Conservation (phyloP, 2,888 invertebrate genomes). For the Amblyteles armatorius region DNA sequence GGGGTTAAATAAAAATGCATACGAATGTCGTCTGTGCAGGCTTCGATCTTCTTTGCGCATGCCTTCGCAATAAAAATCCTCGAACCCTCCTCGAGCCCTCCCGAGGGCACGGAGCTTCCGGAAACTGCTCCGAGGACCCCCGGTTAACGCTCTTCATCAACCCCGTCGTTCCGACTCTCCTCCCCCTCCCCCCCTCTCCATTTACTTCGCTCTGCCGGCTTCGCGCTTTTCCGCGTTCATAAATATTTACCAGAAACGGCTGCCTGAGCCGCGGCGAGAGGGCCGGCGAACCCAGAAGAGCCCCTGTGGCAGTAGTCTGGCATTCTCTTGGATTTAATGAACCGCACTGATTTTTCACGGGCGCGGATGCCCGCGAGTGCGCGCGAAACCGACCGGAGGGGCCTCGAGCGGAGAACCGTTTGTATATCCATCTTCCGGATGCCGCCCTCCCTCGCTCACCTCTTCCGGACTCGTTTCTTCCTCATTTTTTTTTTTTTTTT, state of each 20-base stretch:
- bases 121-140: constrained; percentile 41
- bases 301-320: constrained; percentile 68
- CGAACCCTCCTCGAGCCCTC: not conserved
- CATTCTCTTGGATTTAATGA: constrained; percentile 82
- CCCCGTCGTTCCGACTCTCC: constrained; percentile 14
- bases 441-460: constrained; percentile 39
- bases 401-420: constrained; percentile 70
- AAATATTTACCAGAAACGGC: constrained; percentile 81
- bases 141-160: constrained; percentile 37
- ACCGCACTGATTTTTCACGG: constrained; percentile 82
- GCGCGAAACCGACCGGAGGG: constrained; percentile 53
- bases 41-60: no score
- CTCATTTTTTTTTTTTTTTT: constrained; percentile 11
- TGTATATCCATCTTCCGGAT: constrained; percentile 75
- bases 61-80: constrained; percentile 16
- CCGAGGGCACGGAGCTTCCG: constrained; percentile 6
- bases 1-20: no score
- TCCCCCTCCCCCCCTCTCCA: constrained; percentile 21
- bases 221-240: constrained; percentile 77
- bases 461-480: constrained; percentile 32
- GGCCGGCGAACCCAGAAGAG: constrained; percentile 49
- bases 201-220: constrained; percentile 39
- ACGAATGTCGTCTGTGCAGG: no score
- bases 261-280: constrained; percentile 50
- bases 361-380: constrained; percentile 66